Evolutionary conservation across 2,888 invertebrate genomes (phyloP).

Genomic region (Sminthurinus aureus): DNA sequence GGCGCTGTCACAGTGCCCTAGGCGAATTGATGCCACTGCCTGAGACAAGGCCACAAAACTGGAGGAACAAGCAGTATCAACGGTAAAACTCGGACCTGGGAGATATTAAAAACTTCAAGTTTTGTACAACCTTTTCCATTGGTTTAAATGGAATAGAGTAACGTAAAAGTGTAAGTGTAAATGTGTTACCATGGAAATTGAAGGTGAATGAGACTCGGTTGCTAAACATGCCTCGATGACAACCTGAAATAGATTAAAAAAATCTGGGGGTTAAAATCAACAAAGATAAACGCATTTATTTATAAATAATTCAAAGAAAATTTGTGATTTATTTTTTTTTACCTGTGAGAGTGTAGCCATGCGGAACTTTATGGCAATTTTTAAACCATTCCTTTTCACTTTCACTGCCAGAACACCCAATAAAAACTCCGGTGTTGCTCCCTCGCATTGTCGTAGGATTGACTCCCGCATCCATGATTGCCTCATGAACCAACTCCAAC

Average conservation of each 20-base stretch:
- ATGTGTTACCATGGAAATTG: background rate
- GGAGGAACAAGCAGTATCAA: background rate
- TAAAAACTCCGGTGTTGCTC: conserved; percentile 23
- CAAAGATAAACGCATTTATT: too few relatives aligned
- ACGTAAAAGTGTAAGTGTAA: too few relatives aligned
- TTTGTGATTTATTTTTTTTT: too few relatives aligned
- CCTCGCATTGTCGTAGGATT: conserved; percentile 22
- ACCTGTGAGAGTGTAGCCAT: background rate
- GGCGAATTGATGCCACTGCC: background rate
- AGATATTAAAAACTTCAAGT: too few relatives aligned
- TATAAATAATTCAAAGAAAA: too few relatives aligned
- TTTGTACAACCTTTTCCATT: too few relatives aligned
- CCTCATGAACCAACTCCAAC: background rate
- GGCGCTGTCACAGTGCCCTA: background rate
- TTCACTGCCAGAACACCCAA: conserved; percentile 15
- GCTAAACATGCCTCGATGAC: too few relatives aligned
- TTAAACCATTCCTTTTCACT: conserved; percentile 5
- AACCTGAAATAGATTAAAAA: too few relatives aligned
- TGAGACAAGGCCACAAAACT: background rate
- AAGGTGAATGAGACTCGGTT: background rate
- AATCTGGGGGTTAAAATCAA: too few relatives aligned
- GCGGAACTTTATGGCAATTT: background rate
- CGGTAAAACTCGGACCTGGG: background rate
- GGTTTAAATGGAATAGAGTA: too few relatives aligned
- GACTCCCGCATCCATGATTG: background rate